Base-by-base conservation (phyloP, 2,797 vertebrate genomes). In the Xenopus petersii region DNA sequence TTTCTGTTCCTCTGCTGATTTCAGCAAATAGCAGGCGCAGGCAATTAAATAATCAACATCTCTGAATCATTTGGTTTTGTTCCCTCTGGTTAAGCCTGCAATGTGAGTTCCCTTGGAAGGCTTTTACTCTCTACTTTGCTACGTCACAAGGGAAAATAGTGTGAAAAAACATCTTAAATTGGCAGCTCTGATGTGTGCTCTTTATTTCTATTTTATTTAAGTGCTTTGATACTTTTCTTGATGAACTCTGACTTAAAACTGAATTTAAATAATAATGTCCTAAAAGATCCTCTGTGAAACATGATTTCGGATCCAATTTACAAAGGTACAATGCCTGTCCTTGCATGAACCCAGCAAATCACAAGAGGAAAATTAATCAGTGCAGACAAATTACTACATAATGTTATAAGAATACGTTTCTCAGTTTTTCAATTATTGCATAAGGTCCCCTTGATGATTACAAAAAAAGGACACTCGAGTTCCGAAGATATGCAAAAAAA, bases 1-100 rank as follows among this genome's bases (percentile, higher is more conserved):
- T 69, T 64, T 73, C 65, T 59, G 75, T 69, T 73, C 71, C 64
- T 70, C 71, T 74, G 76, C 71, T 74, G 71, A 79, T 70, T 79
- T 74, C 76, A 74, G 71, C 76, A 74, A 70, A 47, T 65, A 70
- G 42, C 65, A 78, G 11, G 49, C 36, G 16, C 21, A 73, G 61
- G 54, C 66, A 78, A 78, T 78, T 73, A 78, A 73, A 70, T 73
- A 73, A 70, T 73, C 71, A 70, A 58, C 62, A 54, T 54, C 76
- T 69, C 46, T 73, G 64, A 77, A 73, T 77, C 64, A 73, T 21
- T 67, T 49, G 58, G 68, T 68, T 30, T 49, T 69, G 60, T 26
- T 73, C 71, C 54, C 54, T 60, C 76, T 74, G 48, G 61, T 61
- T 74, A 11, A 7, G 12, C 26, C 55, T 56, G 30, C 55, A 54